Percentiles rank a stretch among this genome's conserved stretches.
phyloP scores from a whole-genome alignment of 2,888 invertebrate species.

The Epinotia demarniana region DNA sequence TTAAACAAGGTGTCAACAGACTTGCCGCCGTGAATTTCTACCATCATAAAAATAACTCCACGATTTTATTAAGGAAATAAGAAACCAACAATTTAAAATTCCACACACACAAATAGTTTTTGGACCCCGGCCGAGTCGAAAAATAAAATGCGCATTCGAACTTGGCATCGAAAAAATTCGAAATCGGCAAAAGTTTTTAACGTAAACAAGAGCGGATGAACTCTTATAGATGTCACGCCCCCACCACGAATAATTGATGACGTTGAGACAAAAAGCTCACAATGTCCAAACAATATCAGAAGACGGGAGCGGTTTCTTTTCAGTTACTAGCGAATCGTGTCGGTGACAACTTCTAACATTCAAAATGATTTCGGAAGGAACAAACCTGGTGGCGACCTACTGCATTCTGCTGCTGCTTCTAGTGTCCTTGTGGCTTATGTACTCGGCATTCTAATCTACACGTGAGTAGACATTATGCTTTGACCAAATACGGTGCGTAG shows the following conservation, averaged over 20 bases:
- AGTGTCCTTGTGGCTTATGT: slow-evolving; percentile 87
- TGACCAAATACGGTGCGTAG: slow-evolving; percentile 6
- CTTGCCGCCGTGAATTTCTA: not conserved
- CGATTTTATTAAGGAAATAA: slow-evolving; percentile 37
- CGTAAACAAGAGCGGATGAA: slow-evolving; percentile 46
- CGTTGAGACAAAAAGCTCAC: slow-evolving; percentile 45
- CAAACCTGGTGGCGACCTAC: slow-evolving; percentile 87
- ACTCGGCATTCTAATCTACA: slow-evolving; percentile 82
- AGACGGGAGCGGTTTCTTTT: slow-evolving; percentile 58
- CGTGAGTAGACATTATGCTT: slow-evolving; percentile 57
- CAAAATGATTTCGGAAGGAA: slow-evolving; percentile 82
- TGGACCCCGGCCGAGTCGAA: slow-evolving; percentile 41
- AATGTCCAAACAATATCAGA: slow-evolving; percentile 54
- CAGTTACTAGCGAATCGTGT: slow-evolving; percentile 68
- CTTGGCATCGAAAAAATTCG: slow-evolving; percentile 40
- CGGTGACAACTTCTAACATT: slow-evolving; percentile 53
- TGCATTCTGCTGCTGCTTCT: slow-evolving; percentile 86
- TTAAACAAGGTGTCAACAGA: not conserved
- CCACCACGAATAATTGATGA: slow-evolving; percentile 45
- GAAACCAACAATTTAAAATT: slow-evolving; percentile 35
- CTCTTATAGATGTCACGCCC: slow-evolving; percentile 27
- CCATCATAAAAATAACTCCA: slow-evolving; percentile 10
- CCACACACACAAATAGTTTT: slow-evolving; percentile 32
- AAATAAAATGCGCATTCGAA: slow-evolving; percentile 37
- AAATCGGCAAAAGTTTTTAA: slow-evolving; percentile 36